Percentiles rank a stretch among this genome's conserved stretches.
Evolutionary conservation across 2,797 vertebrate species (phyloP).

Genomic region (Oryzias dopingdopingensis): DNA sequence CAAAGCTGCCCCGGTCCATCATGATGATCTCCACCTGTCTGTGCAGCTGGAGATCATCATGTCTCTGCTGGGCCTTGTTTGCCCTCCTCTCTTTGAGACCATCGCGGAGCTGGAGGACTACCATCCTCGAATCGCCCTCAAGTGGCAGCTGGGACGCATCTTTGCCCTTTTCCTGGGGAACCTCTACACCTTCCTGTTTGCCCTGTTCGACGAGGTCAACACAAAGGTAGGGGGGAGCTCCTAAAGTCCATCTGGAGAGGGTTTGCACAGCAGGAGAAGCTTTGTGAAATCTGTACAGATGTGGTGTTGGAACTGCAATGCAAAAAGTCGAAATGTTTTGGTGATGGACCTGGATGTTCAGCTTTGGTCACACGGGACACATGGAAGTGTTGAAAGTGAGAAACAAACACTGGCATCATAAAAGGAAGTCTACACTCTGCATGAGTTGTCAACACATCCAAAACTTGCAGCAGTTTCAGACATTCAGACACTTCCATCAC

Average conservation of each 20-base stretch:
- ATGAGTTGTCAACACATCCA: too few species aligned
- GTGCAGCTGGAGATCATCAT: conserved; percentile 93
- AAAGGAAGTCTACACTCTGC: too few species aligned
- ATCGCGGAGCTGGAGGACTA: conserved; percentile 95
- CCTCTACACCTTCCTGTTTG: conserved; percentile 94
- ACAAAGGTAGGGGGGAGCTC: conserved; percentile 79
- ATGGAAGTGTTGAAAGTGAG: too few species aligned
- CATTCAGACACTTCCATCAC: too few species aligned
- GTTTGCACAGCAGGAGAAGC: neutral
- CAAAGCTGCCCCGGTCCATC: fast-evolving
- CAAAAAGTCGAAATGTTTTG: too few species aligned
- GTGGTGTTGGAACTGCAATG: too few species aligned
- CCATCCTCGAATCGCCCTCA: conserved; percentile 93
- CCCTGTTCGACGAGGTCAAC: conserved; percentile 96
- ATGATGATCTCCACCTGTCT: neutral
- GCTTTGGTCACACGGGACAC: too few species aligned
- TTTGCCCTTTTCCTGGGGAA: conserved; percentile 97
- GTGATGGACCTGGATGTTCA: too few species aligned
- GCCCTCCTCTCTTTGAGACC: conserved; percentile 95
- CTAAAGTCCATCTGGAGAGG: neutral
- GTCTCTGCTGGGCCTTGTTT: conserved; percentile 96
- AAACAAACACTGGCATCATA: too few species aligned
- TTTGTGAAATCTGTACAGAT: too few species aligned
- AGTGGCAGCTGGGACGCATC: conserved; percentile 97
- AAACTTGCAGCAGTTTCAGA: too few species aligned